Evolutionary conservation across 2,113 vertebrate genomes (phyloP).

Genomic region (Dolichallabes microphthalmus): DNA sequence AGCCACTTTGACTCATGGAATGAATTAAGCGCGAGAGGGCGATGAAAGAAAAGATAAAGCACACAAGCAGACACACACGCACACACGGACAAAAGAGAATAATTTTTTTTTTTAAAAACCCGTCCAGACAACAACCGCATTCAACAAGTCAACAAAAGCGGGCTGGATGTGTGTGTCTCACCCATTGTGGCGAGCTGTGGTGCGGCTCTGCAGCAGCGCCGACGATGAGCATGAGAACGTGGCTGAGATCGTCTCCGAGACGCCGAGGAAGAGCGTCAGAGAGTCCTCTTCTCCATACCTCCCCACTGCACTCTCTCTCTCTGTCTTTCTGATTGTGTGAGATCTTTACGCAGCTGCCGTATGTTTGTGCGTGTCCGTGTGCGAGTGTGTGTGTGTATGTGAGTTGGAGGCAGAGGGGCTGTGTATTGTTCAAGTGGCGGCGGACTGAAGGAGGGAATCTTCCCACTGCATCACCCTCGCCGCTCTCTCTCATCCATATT

Average conservation of each 20-base stretch:
- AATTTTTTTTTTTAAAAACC: too few relatives aligned
- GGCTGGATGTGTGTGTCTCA: slow-evolving; percentile 45
- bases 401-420: slow-evolving; percentile 46
- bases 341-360: slow-evolving; percentile 49
- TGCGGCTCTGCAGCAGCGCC: slow-evolving; percentile 46
- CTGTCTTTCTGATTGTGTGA: slow-evolving; percentile 47
- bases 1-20: slow-evolving; percentile 42
- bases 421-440: slow-evolving; percentile 55
- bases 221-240: slow-evolving; percentile 53
- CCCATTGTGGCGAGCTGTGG: slow-evolving; percentile 57
- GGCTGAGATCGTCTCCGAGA: slow-evolving; percentile 50
- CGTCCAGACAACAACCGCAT: slow-evolving; percentile 38
- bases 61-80: neutral
- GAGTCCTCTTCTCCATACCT: slow-evolving; percentile 53
- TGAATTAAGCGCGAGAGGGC: slow-evolving; percentile 30
- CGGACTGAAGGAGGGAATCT: slow-evolving; percentile 58
- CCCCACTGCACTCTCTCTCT: slow-evolving; percentile 44
- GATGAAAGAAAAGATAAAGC: slow-evolving; percentile 40
- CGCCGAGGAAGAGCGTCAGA: slow-evolving; percentile 50
- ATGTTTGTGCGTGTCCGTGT: slow-evolving; percentile 1
- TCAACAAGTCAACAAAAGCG: slow-evolving; percentile 60
- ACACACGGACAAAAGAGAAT: slow-evolving; percentile 30
- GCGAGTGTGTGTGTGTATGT: slow-evolving; percentile 12
- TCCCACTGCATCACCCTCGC: slow-evolving; percentile 60
- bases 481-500: slow-evolving; percentile 66